Evolutionary conservation across 2,113 vertebrate species (phyloP).

Genomic region (Myrmecobius fasciatus): DNA sequence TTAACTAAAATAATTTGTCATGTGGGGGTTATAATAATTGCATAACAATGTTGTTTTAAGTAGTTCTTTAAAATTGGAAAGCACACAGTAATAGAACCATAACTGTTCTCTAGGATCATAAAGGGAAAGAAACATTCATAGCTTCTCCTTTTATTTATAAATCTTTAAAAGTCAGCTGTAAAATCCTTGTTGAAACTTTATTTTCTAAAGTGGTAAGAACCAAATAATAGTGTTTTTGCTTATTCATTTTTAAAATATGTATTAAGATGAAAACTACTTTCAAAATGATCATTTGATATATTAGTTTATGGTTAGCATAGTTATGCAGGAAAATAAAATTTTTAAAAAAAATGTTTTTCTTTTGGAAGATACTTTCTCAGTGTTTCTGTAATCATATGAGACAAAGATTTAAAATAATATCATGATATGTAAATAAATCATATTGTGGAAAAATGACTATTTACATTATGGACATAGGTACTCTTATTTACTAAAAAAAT

Average conservation of each 20-base stretch:
- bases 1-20: slow-evolving; percentile 71
- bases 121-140: slow-evolving; percentile 32
- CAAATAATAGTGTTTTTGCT: background rate
- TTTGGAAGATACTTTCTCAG: slow-evolving; percentile 26
- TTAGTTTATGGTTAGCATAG: background rate
- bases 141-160: slow-evolving; percentile 64
- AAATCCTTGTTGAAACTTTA: slow-evolving; percentile 55
- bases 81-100: background rate
- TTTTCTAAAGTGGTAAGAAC: background rate
- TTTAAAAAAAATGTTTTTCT: background rate
- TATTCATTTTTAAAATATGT: slow-evolving; percentile 20
- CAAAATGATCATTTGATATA: background rate
- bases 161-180: slow-evolving; percentile 46
- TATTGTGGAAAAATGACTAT: background rate
- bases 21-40: slow-evolving; percentile 43
- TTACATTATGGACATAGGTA: background rate
- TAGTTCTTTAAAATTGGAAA: background rate
- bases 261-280: background rate
- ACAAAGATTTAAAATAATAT: background rate
- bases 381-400: background rate
- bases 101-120: slow-evolving; percentile 30
- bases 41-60: background rate
- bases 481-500: background rate
- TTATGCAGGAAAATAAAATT: background rate
- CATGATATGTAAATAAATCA: background rate